These are phyloP conservation scores for Habrosyne pyritoides DNA, from an alignment of 2,888 invertebrate species.

Conservation along the genomic window DNA sequence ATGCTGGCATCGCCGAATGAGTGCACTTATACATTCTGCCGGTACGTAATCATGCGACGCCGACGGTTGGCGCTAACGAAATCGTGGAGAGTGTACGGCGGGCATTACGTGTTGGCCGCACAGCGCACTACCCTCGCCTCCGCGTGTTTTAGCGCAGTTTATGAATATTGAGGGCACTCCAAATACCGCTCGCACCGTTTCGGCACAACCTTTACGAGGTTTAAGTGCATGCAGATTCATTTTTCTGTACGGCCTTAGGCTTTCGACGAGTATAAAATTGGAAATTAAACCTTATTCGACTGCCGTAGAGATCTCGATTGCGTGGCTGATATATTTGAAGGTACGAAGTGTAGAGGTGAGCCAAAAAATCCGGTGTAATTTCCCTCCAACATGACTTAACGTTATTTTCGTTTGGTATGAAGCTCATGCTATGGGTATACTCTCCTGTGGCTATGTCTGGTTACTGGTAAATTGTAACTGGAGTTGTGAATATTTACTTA, in stretches of 20 bases:
- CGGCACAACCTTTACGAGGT: not conserved
- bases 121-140: not conserved
- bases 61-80: not conserved
- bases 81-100: not conserved
- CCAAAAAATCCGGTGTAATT: constrained; percentile 30
- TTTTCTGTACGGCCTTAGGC: constrained; percentile 4
- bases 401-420: constrained; percentile 32
- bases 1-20: not conserved
- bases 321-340: not conserved
- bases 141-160: constrained; percentile 14
- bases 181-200: constrained; percentile 5
- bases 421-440: constrained; percentile 15
- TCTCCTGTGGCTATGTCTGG: not conserved
- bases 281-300: not conserved
- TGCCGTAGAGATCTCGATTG: not conserved
- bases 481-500: not conserved
- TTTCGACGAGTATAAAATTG: not conserved
- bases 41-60: not conserved
- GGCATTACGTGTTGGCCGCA: not conserved
- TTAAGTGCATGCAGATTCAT: constrained; percentile 11
- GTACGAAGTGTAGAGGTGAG: constrained; percentile 29
- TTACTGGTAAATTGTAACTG: not conserved
- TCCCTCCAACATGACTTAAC: constrained; percentile 30
- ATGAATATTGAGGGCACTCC: constrained; percentile 20
- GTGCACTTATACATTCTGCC: not conserved